Conservation (phyloP, 2,113 vertebrate species). For the Promerops cafer region DNA sequence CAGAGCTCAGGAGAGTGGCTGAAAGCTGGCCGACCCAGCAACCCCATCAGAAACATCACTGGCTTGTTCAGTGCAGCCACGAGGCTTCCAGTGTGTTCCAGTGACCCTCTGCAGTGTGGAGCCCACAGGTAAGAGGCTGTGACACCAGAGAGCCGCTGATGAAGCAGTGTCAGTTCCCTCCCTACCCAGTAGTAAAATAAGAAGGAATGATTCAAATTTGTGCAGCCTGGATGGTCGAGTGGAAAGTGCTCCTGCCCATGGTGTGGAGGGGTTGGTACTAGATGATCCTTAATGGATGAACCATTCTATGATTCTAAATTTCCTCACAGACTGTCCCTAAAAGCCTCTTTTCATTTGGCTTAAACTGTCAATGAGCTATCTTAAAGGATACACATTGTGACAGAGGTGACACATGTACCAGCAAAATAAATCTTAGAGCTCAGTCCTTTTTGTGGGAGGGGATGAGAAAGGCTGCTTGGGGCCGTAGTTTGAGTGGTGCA, state of each 20-base stretch:
- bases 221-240: neutral
- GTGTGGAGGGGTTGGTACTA: neutral
- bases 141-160: fast-evolving
- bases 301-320: neutral
- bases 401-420: neutral
- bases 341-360: neutral
- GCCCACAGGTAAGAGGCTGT: neutral
- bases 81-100: neutral
- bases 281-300: neutral
- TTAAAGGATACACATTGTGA: neutral
- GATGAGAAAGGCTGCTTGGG: neutral
- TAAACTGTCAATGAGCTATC: neutral
- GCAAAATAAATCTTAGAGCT: neutral
- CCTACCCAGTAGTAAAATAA: neutral
- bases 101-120: neutral
- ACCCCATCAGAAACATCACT: neutral
- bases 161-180: neutral
- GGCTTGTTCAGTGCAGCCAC: neutral
- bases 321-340: neutral
- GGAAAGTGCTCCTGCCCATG: neutral
- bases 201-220: neutral
- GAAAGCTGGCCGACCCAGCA: neutral
- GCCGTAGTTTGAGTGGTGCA: neutral
- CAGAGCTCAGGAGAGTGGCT: neutral
- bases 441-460: neutral